Base-by-base conservation (phyloP, 2,797 vertebrate genomes). In the Protonibea diacanthus region DNA sequence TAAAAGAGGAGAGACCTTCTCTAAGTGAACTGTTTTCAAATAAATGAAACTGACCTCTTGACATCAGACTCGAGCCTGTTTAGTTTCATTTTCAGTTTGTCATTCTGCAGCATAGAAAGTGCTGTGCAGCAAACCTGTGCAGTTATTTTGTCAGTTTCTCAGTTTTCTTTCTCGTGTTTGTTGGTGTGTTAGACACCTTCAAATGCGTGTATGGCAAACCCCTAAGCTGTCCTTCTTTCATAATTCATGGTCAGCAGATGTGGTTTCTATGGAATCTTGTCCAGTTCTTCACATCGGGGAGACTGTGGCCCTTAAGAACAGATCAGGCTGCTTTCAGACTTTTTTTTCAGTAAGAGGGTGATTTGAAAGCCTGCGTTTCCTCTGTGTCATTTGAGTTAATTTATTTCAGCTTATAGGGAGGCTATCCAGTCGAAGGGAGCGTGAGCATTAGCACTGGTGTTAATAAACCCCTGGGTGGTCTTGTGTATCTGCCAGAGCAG, bases 401-500 rank as follows among this genome's bases (percentile, higher is more conserved):
- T 71, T 53, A 72, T 70, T 58, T 76, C 58, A 58, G 74, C 64
- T 78, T 66, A 64, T 29, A 44, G 60, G 56, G 53, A 68, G 48
- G 62, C 61, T 14, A 25, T 76, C 27, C 27, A 60, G 53, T 76
- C 29, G 49, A 71, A 51, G 51, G 42, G 45, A 77, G 76, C 1
- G 1, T 75, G 67, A 42, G 62, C 27, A 33, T 86, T 69, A 71
- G 57, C 71, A 18, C 25, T 60, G 53, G 38, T 57, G 78, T 80
- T 74, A 29, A 58, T 82, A 81, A 86, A 88, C 38, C 77, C 53
- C 44, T 89, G 87, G 85, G 88, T 91, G 89, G 91, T 86, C 87
- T 47, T 61, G 66, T 82, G 62, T 67, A 59, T 83, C 51, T 55
- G 63, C 77, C 68, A 58, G 80, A 73, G 75, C 64, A 55, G 74